These are phyloP conservation scores for Trachymyrmex cornetzi DNA, from an alignment of 1,140 invertebrate species.

Conservation along the genomic window DNA sequence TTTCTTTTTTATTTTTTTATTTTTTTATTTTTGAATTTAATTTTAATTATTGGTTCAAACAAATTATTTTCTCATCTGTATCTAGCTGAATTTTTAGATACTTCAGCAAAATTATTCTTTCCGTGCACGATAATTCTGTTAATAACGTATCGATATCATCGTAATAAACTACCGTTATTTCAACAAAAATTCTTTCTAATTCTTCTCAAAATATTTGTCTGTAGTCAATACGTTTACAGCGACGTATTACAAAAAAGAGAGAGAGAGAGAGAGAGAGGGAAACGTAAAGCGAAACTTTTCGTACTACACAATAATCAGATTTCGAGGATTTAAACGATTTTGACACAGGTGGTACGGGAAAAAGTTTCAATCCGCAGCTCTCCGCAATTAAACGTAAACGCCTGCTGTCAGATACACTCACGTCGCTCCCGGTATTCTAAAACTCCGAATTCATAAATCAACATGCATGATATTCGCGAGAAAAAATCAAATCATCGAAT, in stretches of 20 bases:
- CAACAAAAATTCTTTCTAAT: not conserved
- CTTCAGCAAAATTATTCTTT: too few species aligned
- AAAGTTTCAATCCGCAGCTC: conserved; percentile 60
- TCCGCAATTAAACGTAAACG: conserved; percentile 62
- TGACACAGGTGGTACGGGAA: conserved; percentile 57
- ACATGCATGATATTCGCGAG: conserved; percentile 50
- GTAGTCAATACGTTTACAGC: not conserved
- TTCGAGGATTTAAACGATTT: conserved; percentile 65
- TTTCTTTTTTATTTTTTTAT: too few species aligned
- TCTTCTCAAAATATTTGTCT: not conserved
- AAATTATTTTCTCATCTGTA: too few species aligned
- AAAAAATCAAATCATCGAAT: conserved; percentile 29
- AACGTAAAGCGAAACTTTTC: conserved; percentile 44
- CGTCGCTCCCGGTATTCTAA: conserved; percentile 59
- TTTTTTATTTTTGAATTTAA: too few species aligned
- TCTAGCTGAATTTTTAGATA: too few species aligned
- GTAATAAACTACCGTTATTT: not conserved
- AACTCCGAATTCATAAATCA: conserved; percentile 62
- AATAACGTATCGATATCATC: conserved; percentile 1
- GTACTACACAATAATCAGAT: conserved; percentile 60
- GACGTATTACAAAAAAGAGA: conserved; percentile 25
- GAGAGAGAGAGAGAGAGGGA: not conserved
- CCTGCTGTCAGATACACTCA: conserved; percentile 62
- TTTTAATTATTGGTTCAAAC: too few species aligned
- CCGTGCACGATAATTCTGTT: not conserved